phyloP scores from a whole-genome alignment of 2,888 invertebrate genomes.

The Leptopterna dolabrata region DNA sequence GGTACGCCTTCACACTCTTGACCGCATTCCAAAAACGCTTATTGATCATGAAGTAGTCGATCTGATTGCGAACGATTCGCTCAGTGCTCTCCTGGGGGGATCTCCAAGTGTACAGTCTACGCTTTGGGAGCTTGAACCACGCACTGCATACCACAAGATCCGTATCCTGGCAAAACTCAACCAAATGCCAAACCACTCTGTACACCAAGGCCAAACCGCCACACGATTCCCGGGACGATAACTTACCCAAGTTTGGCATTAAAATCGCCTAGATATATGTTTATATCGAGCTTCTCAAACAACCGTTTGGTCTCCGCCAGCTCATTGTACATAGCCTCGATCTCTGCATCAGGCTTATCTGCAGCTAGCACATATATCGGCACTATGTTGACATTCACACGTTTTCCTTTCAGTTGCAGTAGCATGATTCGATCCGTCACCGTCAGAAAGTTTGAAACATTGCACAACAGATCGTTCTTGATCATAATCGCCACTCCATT shows the following conservation, averaged over 20 bases:
- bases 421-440: constrained; percentile 6
- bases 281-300: neutral
- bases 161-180: constrained; percentile 26
- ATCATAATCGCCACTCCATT: constrained; percentile 18
- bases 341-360: neutral
- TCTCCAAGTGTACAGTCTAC: neutral
- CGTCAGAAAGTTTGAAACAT: neutral
- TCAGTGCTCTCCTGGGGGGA: neutral
- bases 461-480: neutral
- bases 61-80: constrained; percentile 4
- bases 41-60: neutral
- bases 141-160: neutral
- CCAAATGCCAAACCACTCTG: neutral
- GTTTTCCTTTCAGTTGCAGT: constrained; percentile 20
- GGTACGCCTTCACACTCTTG: neutral
- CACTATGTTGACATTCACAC: neutral
- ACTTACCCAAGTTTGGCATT: neutral
- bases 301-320: too few species aligned
- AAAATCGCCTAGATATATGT: neutral
- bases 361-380: neutral
- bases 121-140: neutral
- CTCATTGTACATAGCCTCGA: too few species aligned
- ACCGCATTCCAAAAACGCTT: constrained; percentile 16
- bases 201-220: constrained; percentile 1
- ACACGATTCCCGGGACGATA: neutral